Evolutionary conservation across 2,797 vertebrate genomes (phyloP), one percentile per base, ranked within the genome.

Genomic region (Aythya fuligula): DNA sequence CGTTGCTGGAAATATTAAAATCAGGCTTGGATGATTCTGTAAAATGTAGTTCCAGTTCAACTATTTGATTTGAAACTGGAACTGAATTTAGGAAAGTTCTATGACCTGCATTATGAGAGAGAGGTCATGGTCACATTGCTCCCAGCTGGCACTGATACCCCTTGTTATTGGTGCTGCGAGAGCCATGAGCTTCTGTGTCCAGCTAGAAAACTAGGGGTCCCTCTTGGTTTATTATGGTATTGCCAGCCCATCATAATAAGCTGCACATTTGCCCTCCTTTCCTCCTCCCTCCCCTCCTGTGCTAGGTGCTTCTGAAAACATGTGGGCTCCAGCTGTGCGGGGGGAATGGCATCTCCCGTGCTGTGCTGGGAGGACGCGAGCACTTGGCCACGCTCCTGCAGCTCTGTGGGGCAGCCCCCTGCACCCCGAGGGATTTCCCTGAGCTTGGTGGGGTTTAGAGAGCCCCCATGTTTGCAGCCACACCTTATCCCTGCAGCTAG

Each of bases 1-100:
- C 1, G 15, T 87, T 58, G 75, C 61, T 92, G 77, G 76, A 94
- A 94, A 92, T 65, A 89, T 32, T 80, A 83, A 91, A 80, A 89
- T 89, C 74, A 56, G 6, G 57, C 71, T 79, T 79, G 85, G 47
- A 67, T 62, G 27, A 57, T 84, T 88, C 72, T 84, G 19, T 66
- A 72, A 84, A 78, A 61, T 19, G 19, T 70, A 81, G 17, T 36
- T 94, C 43, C 57, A 73, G 60, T 82, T 89, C 81, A 85, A 8
- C 75, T 89, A 72, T 92, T 89, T 89, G 49, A 89, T 90, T 89
- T 85, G 86, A 93, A 94, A 65, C 41, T 74, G 45, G 21, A 79
- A 88, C 92, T 90, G 62, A 86, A 84, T 81, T 72, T 58, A 76
- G 70, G 47, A 22, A 80, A 92, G 77, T 62, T 87, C 32, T 92